Percentiles rank a stretch among this genome's conserved stretches.
Evolutionary conservation across 2,888 invertebrate species (phyloP).

Genomic region (Platypus cylindrus): DNA sequence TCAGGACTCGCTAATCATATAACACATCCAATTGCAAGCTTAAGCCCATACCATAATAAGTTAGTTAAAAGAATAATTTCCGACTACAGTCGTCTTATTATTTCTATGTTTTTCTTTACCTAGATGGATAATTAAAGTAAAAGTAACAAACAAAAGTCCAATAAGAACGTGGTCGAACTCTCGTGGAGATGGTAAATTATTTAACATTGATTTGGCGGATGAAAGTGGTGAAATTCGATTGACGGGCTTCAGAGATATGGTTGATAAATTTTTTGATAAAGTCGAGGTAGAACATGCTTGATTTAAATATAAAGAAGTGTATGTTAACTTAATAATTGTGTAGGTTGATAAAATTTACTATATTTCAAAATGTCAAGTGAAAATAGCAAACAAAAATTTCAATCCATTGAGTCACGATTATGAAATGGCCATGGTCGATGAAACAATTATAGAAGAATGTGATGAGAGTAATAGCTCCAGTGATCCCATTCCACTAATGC

Average conservation of each 20-base stretch:
- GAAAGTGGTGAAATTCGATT: conserved; percentile 88
- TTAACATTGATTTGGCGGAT: conserved; percentile 85
- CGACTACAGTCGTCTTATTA: neutral
- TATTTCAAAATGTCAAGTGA: conserved; percentile 72
- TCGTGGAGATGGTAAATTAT: conserved; percentile 84
- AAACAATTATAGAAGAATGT: conserved; percentile 37
- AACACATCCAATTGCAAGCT: conserved; percentile 66
- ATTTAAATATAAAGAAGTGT: neutral
- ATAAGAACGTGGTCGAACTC: conserved; percentile 87
- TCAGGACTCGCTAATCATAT: conserved; percentile 32
- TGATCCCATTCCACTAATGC: conserved; percentile 54
- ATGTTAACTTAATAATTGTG: conserved; percentile 9
- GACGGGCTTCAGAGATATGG: conserved; percentile 78
- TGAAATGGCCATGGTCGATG: conserved; percentile 78
- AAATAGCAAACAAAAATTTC: conserved; percentile 88
- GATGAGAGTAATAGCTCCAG: conserved; percentile 38
- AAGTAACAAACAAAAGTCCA: conserved; percentile 69
- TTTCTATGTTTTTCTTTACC: conserved; percentile 9
- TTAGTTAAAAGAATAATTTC: conserved; percentile 28
- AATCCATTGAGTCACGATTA: conserved; percentile 81
- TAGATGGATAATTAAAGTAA: conserved; percentile 84
- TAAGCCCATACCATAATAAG: conserved; percentile 92
- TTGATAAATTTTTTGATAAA: conserved; percentile 80
- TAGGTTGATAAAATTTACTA: conserved; percentile 69
- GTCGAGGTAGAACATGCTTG: conserved; percentile 50